Evolutionary conservation across 2,797 vertebrate species (phyloP).

Genomic region (Diglossa cyanea): DNA sequence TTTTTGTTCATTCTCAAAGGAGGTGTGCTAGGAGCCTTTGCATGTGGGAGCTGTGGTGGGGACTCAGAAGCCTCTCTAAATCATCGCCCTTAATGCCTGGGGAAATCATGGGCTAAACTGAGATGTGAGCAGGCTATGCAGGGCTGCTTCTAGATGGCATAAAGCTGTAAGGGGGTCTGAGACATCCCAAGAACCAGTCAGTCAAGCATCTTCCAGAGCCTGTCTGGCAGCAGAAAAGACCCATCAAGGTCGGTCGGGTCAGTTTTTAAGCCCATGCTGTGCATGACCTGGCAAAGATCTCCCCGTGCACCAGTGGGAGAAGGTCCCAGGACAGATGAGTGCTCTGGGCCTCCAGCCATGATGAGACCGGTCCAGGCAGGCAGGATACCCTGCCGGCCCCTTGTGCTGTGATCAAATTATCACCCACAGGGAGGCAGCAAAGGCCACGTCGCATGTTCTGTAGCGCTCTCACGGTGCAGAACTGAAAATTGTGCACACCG

Average conservation of each 20-base stretch:
- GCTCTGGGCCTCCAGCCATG: neutral
- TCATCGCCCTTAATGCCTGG: neutral
- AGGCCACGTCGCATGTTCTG: neutral
- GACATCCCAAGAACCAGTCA: neutral
- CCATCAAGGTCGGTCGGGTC: accelerated
- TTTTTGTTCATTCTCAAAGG: neutral
- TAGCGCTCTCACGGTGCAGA: neutral
- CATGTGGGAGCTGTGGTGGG: accelerated
- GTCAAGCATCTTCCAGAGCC: neutral
- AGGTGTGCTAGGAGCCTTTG: neutral
- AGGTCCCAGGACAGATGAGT: neutral
- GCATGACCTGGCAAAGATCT: accelerated
- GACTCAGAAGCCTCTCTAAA: neutral
- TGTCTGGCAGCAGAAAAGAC: neutral
- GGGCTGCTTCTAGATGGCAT: neutral
- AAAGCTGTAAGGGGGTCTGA: neutral
- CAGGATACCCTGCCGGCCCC: neutral
- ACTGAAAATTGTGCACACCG: accelerated
- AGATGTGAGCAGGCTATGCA: neutral
- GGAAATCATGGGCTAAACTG: neutral
- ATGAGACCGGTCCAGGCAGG: neutral
- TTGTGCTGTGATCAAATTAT: neutral
- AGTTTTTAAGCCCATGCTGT: neutral
- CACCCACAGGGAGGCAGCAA: conserved; percentile 55
- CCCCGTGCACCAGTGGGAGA: neutral